Percentiles rank a stretch among this genome's conserved stretches.
Conservation (phyloP, 2,113 vertebrate species). For the Barbus barbus region DNA sequence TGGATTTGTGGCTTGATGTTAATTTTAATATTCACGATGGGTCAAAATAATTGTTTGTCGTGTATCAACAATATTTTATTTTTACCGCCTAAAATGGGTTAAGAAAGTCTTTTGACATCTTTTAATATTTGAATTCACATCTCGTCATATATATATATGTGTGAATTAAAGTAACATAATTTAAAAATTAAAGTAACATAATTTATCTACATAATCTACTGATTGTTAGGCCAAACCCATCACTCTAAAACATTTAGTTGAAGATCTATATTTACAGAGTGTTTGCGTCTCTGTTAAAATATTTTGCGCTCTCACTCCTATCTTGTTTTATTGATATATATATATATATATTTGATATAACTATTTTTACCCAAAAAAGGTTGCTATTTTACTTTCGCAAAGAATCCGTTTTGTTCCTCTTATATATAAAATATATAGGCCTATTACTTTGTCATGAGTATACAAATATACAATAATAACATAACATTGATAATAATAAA, state of each 20-base stretch:
- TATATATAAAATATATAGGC: not conserved
- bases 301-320: not conserved
- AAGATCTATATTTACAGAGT: not conserved
- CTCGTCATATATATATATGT: not conserved
- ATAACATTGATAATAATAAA: too few species aligned
- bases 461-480: not conserved
- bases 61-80: not conserved
- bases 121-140: not conserved
- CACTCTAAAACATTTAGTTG: not conserved
- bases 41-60: not conserved
- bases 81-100: not conserved
- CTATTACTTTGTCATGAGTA: not conserved
- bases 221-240: not conserved
- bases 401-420: not conserved
- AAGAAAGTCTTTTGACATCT: not conserved
- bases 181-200: too few species aligned
- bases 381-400: not conserved
- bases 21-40: not conserved
- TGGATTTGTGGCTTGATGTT: not conserved
- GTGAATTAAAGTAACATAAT: too few species aligned
- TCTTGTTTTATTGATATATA: too few species aligned
- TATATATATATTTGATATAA: not conserved
- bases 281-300: not conserved
- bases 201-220: not conserved
- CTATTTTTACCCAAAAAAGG: not conserved